These are phyloP conservation scores for Clivina fossor DNA, from an alignment of 2,888 invertebrate species.

Conservation along the genomic window DNA sequence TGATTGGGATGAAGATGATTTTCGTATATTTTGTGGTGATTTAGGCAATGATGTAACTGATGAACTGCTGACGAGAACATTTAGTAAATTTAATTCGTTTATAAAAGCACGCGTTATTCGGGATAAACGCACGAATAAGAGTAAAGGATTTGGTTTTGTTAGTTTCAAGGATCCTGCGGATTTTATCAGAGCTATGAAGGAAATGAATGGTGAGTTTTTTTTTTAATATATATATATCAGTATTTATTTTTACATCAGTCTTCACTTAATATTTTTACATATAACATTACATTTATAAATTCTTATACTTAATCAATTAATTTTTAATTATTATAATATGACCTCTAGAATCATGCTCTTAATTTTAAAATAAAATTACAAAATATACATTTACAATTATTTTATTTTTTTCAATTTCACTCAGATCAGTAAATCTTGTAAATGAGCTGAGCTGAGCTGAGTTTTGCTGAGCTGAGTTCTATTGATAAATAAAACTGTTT, in stretches of 20 bases:
- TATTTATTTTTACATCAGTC: conserved; percentile 12
- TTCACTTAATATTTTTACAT: conserved; percentile 3
- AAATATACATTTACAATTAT: too few relatives aligned
- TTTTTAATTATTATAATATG: too few relatives aligned
- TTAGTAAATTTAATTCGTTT: conserved; percentile 92
- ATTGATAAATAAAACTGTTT: too few relatives aligned
- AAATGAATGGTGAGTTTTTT: conserved; percentile 88
- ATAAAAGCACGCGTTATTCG: conserved; percentile 92
- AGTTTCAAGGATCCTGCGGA: conserved; percentile 98
- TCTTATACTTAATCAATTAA: too few relatives aligned
- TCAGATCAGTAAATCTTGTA: too few relatives aligned
- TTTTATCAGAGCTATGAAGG: conserved; percentile 97
- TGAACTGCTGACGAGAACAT: conserved; percentile 93
- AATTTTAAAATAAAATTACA: too few relatives aligned
- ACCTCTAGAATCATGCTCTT: too few relatives aligned
- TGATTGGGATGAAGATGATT: conserved; percentile 99
- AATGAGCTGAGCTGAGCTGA: too few relatives aligned
- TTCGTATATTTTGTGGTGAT: conserved; percentile 98
- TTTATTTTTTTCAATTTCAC: too few relatives aligned
- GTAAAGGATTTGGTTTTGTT: conserved; percentile 98
- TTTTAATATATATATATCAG: conserved; percentile 23
- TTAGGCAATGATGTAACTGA: conserved; percentile 94
- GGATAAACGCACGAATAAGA: conserved; percentile 96
- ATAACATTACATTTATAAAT: too few relatives aligned
- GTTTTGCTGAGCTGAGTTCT: too few relatives aligned